phyloP scores from a whole-genome alignment of 2,797 vertebrate genomes.

The Malurus splendens region DNA sequence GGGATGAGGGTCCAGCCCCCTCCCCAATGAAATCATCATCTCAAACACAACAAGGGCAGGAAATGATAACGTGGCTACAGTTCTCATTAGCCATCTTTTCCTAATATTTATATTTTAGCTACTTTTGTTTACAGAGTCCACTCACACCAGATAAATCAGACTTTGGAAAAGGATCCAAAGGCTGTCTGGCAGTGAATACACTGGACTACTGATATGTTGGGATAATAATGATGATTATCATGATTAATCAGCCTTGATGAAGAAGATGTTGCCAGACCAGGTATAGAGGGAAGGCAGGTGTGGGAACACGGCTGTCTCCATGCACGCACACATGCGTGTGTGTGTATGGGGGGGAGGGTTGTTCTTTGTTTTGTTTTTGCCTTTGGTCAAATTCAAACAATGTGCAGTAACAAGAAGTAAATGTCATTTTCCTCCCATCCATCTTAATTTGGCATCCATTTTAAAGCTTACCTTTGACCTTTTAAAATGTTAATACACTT shows the following conservation, averaged over 20 bases:
- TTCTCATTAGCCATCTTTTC: slow-evolving; percentile 1
- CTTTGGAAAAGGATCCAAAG: not conserved
- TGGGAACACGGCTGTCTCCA: not conserved
- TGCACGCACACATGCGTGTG: not conserved
- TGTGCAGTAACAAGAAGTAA: slow-evolving; percentile 56
- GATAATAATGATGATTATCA: not conserved
- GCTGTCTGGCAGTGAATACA: not conserved
- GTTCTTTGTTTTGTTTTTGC: slow-evolving; percentile 63
- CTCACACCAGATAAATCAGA: not conserved
- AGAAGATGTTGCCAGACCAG: not conserved
- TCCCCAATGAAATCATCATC: not conserved
- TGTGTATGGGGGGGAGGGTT: not conserved
- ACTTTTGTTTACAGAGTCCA: slow-evolving; percentile 16
- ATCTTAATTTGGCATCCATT: slow-evolving; percentile 60
- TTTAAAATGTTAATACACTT: slow-evolving; percentile 61
- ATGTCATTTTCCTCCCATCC: slow-evolving; percentile 56
- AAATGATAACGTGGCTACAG: not conserved
- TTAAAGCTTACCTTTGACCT: slow-evolving; percentile 63
- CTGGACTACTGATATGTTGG: not conserved
- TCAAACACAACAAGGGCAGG: slow-evolving; percentile 10
- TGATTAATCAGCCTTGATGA: not conserved
- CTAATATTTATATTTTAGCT: slow-evolving; percentile 35
- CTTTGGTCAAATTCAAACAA: slow-evolving; percentile 65
- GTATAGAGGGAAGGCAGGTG: not conserved
- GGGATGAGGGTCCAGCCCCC: not conserved